Base-by-base conservation (phyloP, 30 jellyfish, hydroid and myxozoan species). In the Aurelia coerulea region DNA sequence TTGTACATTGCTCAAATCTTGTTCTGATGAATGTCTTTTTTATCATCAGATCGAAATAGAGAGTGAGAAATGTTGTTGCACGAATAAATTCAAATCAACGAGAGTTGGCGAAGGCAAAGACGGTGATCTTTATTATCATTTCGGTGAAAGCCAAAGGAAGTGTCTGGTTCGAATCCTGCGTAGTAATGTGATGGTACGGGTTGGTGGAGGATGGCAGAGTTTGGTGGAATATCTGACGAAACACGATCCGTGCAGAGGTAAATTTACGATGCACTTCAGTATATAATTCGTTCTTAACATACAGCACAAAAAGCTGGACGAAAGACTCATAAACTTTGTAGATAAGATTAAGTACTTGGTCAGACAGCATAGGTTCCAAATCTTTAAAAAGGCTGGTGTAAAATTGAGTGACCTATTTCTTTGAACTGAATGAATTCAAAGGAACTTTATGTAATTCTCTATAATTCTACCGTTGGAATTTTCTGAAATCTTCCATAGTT, bases 131-230 rank as follows among this genome's bases (percentile, higher is more conserved):
- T 70, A 29, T 60, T 94, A 94, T 84, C 78, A 78, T 23, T 94
- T 94, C 31, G 99, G 99, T 50, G 97, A 89, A 34, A 74, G 67
- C 32, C 99, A 94, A 75, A 94, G 84, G 70, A 79, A 83, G 34
- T 93, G 97, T 51, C 85, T 94, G 59, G 97, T 94, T 17, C 88
- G 99, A 49, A 87, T 94, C 18, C 59, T 94, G 60, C 49, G 97
- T 17, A 94, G 99, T 73, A 80, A 79, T 52, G 97, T 94, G 29
- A 94, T 94, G 99, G 99, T 94, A 29, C 97, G 99, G 4, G 97
- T 94, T 62, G 99, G 99, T 49, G 99, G 99, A 49, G 99, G 99
- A 35, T 94, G 99, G 99, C 85, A 83, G 86, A 94, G 91, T 68
- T 79, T 94, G 74, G 72, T 72, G 15, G 99, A 94, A 51, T 94